These are phyloP conservation scores for Adelosebastes latens DNA, from an alignment of 2,797 vertebrate species.

Conservation along the genomic window DNA sequence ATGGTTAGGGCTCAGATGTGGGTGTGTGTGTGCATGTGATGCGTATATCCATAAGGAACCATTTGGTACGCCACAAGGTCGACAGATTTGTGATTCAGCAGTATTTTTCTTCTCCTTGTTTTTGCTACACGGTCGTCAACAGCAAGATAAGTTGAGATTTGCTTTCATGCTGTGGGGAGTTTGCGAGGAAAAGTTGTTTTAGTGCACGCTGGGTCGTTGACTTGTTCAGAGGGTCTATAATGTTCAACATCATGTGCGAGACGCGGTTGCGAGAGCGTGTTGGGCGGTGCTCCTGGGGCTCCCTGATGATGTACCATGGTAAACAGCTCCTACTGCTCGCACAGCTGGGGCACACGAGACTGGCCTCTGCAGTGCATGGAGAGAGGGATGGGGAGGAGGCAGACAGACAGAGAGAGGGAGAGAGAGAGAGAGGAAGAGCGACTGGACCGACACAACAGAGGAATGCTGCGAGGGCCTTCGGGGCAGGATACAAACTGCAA, in stretches of 20 bases:
- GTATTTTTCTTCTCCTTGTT: neutral
- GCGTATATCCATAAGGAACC: neutral
- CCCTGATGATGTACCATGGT: constrained; percentile 41
- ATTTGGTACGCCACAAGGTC: neutral
- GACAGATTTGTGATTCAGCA: neutral
- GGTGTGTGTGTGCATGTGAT: neutral
- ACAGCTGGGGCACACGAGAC: constrained; percentile 64
- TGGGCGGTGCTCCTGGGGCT: constrained; percentile 40
- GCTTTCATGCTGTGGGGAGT: neutral
- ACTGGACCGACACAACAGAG: constrained; percentile 43
- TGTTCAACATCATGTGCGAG: constrained; percentile 33
- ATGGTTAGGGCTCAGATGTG: constrained; percentile 23
- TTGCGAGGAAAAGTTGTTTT: neutral
- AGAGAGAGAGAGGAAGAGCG: constrained; percentile 11
- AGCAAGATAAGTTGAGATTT: neutral
- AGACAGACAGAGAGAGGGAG: neutral
- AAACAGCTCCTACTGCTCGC: constrained; percentile 60
- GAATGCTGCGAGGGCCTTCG: constrained; percentile 60
- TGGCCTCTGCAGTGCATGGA: constrained; percentile 39
- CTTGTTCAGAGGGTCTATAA: constrained; percentile 26
- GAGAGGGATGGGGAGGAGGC: constrained; percentile 6
- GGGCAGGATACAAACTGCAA: constrained; percentile 58
- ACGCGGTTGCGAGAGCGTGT: constrained; percentile 22
- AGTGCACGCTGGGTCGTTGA: constrained; percentile 8
- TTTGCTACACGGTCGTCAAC: neutral